Base-by-base conservation (phyloP, 2,113 vertebrate species). In the Corythaixoides concolor region DNA sequence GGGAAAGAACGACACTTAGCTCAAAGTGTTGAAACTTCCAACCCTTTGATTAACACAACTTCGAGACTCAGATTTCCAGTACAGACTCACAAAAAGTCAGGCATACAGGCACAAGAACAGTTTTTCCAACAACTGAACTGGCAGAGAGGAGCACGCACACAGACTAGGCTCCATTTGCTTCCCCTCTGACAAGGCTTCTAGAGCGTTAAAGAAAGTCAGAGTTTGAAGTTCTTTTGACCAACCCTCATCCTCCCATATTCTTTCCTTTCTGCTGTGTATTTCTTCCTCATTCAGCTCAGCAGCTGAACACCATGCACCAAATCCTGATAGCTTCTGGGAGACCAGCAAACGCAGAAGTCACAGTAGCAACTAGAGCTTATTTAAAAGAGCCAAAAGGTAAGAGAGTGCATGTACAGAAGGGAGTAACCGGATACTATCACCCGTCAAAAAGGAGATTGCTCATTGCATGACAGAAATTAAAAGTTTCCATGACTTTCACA, bases 1-100 rank as follows among this genome's bases (percentile, higher is more conserved):
- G 60, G 32, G 69, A 87, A 76, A 88, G 59, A 93, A 91, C 32
- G 73, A 95, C 82, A 56, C 77, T 95, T 74, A 56, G 74, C n/a
- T 85, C 50, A 33, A 68, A 91, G 53, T 12, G 7, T 21, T 79
- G 74, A 85, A 76, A 52, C 49, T 83, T 67, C 67, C 74, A 93
- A 26, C 26, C 59, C 33, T 35, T 47, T 20, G 76, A 94, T 62
- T 85, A 90, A 72, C 37, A 77, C 47, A 85, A 28, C 28, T 55
- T 64, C 23, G 33, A 93, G 39, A 59, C 35, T 72, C 53, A 33
- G 47, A 47, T 37, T 85, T 72, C 33, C 80, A 86, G 55, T 28
- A 55, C 23, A 85, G 33, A n/a, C 21, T 43, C 60, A 75, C 52
- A 68, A 39, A 28, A 52, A 68, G 50, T 45, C 84, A 84, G 52